Base-by-base conservation (phyloP, 2,888 invertebrate genomes). In the Chrysolina oricalcia region DNA sequence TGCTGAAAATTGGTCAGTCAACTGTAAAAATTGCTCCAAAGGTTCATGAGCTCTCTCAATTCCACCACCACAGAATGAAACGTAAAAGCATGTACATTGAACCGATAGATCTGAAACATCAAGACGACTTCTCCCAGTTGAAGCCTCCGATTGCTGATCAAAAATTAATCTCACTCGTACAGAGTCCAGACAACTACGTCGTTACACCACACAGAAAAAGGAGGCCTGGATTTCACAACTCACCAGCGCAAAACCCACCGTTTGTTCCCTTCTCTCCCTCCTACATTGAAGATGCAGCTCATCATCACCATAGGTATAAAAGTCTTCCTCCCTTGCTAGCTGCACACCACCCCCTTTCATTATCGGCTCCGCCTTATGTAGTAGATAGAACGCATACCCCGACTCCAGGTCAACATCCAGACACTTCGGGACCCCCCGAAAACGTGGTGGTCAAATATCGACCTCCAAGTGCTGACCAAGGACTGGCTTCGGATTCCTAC, bases 121-220 rank as follows among this genome's bases (percentile, higher is more conserved):
- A 93, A 85, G 93, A 94, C 84, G 93, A 94, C 81, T 91, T 92
- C 82, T 91, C 92, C 46, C 91, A 92, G 83, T 88, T 92, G 19
- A 92, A 92, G 85, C 91, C 93, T 48, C 93, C 94, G 17, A 87
- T 88, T 70, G 86, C 85, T 15, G 94, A 94, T 80, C 92, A 92
- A 83, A 93, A 94, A 81, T 88, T 94, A 72, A 92, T 93, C 88
- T 92, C 92, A 70, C 90, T 94, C 64, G 93, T 93, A 67, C 94
- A 93, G 85, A 93, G 94, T 73, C 94, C 95, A 0, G 91, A 92
- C 67, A 95, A 95, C 87, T 96, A 96, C 85, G 95, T 96, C 56
- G 96, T 96, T 23, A 96, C 96, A 43, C 96, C 96, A 13, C 96
- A 96, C 89, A 90, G 96, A 83, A 96, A 96, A 89, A 91, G 96